Base-by-base conservation (phyloP, 1,140 invertebrate species). In the Drosophila lowei region DNA sequence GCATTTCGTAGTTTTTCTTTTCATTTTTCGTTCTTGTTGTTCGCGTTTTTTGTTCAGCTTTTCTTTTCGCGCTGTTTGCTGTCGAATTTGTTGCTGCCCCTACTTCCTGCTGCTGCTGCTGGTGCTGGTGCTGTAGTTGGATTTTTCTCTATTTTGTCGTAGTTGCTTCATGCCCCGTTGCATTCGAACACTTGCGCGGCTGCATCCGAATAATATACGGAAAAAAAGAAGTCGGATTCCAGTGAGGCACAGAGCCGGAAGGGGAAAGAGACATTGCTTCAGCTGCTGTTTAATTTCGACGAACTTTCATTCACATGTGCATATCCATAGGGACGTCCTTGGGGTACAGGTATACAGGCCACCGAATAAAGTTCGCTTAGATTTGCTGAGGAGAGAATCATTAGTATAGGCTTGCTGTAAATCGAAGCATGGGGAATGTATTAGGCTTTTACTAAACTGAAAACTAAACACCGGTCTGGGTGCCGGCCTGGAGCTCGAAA, bases 181-280 rank as follows among this genome's bases (percentile, higher is more conserved):
- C 81, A 86, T 85, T 49, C 52, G 81, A 85, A 86, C 81, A 85
- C 81, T 85, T 85, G 61, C 77, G 55, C 68, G 77, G 70, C 68
- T 74, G 77, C 68, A 77, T 77, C 43, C 57, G 50, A 73, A 73
- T 63, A 47, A 50, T 34, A 13, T 41, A 54, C 52, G 43, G 7
- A 38, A 21, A 46, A 15, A 23, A 9, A 38, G 18, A 53, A 49
- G 38, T 61, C 74, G 53, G 58, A 52, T 64, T 42, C 16, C 62
- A 53, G 43, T 28, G 30, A 48, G 38, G 30, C 46, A 28, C 18
- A 30, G 47, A 13, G 43, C 46, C n/a, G 16, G 72, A 28, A 30
- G 42, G 30, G 15, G 38, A 55, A 44, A 23, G 30, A 15, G 46
- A 16, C 23, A 11, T 23, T 23, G 6, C 15, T 21, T 6, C 34